Base-by-base conservation (phyloP, 2,113 vertebrate genomes). In the Festucalex cinctus region DNA sequence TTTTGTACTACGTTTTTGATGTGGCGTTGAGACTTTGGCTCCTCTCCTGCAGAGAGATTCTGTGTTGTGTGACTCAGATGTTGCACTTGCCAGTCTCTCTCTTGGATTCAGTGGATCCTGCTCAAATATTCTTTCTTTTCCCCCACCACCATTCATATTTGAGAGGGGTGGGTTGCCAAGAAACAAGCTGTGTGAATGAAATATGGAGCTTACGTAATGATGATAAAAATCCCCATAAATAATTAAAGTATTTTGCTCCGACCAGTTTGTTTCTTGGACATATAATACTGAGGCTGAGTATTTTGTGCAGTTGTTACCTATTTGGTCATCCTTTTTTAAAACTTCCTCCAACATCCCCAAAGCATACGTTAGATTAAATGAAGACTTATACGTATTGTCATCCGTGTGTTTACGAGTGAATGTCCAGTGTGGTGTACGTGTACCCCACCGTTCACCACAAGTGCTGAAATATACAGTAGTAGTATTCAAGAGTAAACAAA, bases 121-220 rank as follows among this genome's bases (percentile, higher is more conserved):
- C 12, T 62, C 39, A 62, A 43, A 26, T n/a, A 20, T 37, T 10
- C 2, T 7, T 2, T 0, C 6, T 9, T n/a, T n/a, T 14, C 3
- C 56, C 13, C 67, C 28, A 63, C 54, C 62, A 32, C 74, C 76
- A 75, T 85, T 80, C 78, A 84, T 73, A 43, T 43, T 68, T 22
- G 12, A 68, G 64, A 63, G 26, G 41, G 54, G 51, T 65, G 44
- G 60, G 76, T 84, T 85, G 78, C 78, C 76, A 77, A 80, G 79
- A 83, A 76, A 76, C 76, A 58, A 74, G 69, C 60, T 13, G 51
- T 59, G 46, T 76, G 64, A 68, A 68, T 71, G 70, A 22, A 48
- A 63, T 74, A 26, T 69, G 37, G 67, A 22, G 41, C 54, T 76
- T 69, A 78, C 67, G 49, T 69, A 63, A 77, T 66, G 24, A 28